Conservation (phyloP, 2,797 vertebrate genomes). For the Fundulus diaphanus region DNA sequence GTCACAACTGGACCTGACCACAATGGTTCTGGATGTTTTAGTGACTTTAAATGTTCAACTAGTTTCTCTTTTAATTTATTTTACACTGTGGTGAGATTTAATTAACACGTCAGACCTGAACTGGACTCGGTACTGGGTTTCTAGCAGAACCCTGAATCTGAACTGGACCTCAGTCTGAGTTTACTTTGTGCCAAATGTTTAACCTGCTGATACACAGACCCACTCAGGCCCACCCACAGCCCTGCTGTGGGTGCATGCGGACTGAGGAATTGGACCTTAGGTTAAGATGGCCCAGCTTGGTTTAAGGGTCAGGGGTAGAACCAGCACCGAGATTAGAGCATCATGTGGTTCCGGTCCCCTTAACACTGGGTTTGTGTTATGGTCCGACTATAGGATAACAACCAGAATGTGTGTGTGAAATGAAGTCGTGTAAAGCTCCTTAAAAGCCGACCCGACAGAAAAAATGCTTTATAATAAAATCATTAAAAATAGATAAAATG, state of each 20-base stretch:
- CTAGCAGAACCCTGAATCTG: background rate
- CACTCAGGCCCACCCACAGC: conserved; percentile 8
- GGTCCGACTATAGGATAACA: background rate
- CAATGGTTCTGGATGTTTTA: background rate
- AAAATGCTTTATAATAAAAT: no score
- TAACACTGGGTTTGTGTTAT: background rate
- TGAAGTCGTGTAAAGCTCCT: no score
- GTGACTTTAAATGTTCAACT: background rate
- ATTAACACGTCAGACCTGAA: background rate
- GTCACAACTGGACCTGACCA: background rate
- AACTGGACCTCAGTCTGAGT: background rate
- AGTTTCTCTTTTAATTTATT: conserved; percentile 6
- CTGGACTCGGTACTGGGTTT: background rate
- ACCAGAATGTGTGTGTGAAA: background rate
- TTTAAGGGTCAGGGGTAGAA: background rate
- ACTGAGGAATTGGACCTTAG: background rate
- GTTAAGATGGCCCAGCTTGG: background rate
- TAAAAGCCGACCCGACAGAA: no score
- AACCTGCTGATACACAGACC: conserved; percentile 31
- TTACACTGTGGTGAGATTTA: background rate
- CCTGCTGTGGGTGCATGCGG: background rate
- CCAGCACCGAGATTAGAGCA: background rate
- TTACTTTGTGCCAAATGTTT: conserved; percentile 37
- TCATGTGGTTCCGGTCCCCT: background rate
- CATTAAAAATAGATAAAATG: no score